Conservation (phyloP, 2,888 invertebrate genomes). For the Julus scandinavius region DNA sequence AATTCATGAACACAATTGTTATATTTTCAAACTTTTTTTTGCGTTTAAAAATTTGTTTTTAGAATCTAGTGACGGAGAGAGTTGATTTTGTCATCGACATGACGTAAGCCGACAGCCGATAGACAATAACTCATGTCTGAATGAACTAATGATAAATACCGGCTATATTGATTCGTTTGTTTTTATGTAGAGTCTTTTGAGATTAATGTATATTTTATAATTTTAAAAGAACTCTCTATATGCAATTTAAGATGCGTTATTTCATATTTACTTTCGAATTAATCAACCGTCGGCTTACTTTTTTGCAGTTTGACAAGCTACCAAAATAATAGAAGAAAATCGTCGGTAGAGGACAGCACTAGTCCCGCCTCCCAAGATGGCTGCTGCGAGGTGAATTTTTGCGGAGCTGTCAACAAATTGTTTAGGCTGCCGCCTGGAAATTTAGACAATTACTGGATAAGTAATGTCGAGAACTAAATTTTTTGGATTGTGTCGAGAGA, state of each 20-base stretch:
- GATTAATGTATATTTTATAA: background rate
- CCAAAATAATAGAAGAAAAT: background rate
- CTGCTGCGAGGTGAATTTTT: background rate
- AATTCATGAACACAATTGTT: too few species aligned
- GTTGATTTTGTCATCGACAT: too few species aligned
- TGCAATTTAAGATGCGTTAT: background rate
- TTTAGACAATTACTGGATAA: background rate
- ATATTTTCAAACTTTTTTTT: too few species aligned
- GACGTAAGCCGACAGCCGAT: too few species aligned
- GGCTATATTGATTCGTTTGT: background rate
- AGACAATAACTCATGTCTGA: too few species aligned
- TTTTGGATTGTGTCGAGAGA: background rate
- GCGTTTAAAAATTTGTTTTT: too few species aligned
- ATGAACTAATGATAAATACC: too few species aligned
- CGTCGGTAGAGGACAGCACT: background rate
- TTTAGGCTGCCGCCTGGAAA: background rate
- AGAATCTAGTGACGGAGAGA: too few species aligned
- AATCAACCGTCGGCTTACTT: background rate
- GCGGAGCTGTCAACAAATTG: background rate
- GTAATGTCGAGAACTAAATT: background rate
- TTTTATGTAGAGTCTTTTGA: background rate
- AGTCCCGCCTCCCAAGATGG: background rate
- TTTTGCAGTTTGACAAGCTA: background rate
- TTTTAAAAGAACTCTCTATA: background rate
- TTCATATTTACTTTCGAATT: background rate